Percentiles rank a stretch among this genome's conserved stretches.
Conservation (phyloP, 2,888 invertebrate genomes). For the Callyntrura guangdongensis region DNA sequence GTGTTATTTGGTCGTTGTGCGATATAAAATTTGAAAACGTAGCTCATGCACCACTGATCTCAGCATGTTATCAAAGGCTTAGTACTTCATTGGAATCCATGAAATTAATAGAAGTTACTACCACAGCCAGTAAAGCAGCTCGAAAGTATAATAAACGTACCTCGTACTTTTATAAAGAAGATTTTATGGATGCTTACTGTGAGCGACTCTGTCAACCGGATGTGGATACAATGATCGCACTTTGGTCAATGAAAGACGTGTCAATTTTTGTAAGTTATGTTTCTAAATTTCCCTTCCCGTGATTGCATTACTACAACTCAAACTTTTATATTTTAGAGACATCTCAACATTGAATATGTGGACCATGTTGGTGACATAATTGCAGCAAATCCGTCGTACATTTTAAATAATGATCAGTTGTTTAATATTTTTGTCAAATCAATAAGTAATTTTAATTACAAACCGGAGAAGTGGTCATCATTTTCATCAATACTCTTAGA, state of each 20-base stretch:
- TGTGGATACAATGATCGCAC: neutral
- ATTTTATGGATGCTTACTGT: slow-evolving; percentile 88
- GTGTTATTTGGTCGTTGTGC: slow-evolving; percentile 88
- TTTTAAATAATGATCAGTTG: slow-evolving; percentile 86
- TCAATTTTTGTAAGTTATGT: slow-evolving; percentile 87
- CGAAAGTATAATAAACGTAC: slow-evolving; percentile 86
- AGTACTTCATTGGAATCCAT: slow-evolving; percentile 82
- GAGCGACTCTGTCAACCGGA: slow-evolving; percentile 83
- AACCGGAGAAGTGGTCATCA: slow-evolving; percentile 88
- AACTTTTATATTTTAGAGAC: slow-evolving; percentile 86
- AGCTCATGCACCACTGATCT: slow-evolving; percentile 67
- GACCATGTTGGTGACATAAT: slow-evolving; percentile 88
- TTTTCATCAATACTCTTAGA: slow-evolving; percentile 87
- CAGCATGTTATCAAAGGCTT: slow-evolving; percentile 62
- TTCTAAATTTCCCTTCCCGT: neutral
- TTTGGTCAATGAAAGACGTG: slow-evolving; percentile 87
- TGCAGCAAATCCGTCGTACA: slow-evolving; percentile 86
- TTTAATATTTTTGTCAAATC: slow-evolving; percentile 88
- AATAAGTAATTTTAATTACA: slow-evolving; percentile 89
- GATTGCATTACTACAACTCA: too few species aligned
- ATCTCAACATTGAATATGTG: slow-evolving; percentile 88
- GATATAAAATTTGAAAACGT: slow-evolving; percentile 84
- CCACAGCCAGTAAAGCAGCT: slow-evolving; percentile 85
- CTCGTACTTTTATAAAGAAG: slow-evolving; percentile 88
- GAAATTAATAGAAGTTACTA: slow-evolving; percentile 63